phyloP scores from a whole-genome alignment of 2,113 vertebrate species.

The Megaceryle maxima region DNA sequence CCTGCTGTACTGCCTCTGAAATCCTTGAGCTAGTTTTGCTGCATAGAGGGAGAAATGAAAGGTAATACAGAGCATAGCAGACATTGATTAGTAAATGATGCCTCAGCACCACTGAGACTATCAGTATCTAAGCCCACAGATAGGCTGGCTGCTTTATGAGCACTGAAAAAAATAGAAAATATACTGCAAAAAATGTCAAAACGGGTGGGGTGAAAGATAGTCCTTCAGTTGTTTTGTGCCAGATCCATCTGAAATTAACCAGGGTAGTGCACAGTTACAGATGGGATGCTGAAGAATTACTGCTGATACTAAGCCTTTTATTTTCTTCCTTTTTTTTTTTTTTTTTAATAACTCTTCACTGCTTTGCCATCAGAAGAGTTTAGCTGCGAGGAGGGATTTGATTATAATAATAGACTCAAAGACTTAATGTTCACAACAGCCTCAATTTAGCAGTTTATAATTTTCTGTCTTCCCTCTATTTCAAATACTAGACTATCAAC shows the following conservation, averaged over 20 bases:
- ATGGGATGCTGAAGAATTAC: background rate
- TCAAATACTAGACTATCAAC: background rate
- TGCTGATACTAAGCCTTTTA: background rate
- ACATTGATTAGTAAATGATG: conserved; percentile 43
- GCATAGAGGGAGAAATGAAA: conserved; percentile 16
- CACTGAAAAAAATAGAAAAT: background rate
- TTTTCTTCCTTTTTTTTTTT: background rate
- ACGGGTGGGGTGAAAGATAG: background rate
- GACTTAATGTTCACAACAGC: background rate
- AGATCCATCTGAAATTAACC: background rate
- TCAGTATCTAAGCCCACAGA: background rate
- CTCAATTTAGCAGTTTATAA: background rate
- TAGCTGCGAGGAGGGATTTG: background rate
- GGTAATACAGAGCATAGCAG: conserved; percentile 14
- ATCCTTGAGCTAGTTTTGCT: conserved; percentile 29
- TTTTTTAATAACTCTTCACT: background rate
- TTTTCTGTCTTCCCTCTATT: background rate
- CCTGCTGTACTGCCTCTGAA: conserved; percentile 1
- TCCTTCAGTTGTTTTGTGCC: background rate
- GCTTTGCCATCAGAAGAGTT: background rate
- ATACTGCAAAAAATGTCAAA: background rate
- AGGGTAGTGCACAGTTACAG: background rate
- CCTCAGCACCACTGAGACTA: conserved; percentile 4
- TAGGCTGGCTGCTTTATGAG: background rate
- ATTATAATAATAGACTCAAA: background rate